phyloP scores from a whole-genome alignment of 2,888 invertebrate genomes.

The Crepidodera aurea region DNA sequence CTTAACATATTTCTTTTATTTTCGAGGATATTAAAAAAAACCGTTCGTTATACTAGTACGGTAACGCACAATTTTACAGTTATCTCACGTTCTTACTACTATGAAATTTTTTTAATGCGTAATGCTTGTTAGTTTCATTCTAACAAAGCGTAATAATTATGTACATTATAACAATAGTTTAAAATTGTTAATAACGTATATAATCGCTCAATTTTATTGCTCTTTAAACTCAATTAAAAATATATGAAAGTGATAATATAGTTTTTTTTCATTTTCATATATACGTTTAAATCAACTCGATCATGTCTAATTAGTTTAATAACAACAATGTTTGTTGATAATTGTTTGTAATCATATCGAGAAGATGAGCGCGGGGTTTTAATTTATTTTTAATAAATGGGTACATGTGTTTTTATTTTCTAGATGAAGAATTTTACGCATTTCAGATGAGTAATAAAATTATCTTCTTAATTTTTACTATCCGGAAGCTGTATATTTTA shows the following conservation, averaged over 20 bases:
- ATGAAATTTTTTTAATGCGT: conserved; percentile 3
- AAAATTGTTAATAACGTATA: conserved; percentile 13
- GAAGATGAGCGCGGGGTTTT: not conserved
- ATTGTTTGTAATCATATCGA: conserved; percentile 2
- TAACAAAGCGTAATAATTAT: conserved; percentile 21
- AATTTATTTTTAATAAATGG: conserved; percentile 1
- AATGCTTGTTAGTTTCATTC: conserved; percentile 16
- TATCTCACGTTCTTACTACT: conserved; percentile 1
- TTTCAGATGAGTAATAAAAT: conserved; percentile 4
- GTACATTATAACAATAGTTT: conserved; percentile 14
- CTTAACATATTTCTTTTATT: no score
- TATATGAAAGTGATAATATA: conserved; percentile 3
- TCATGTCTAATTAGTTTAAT: conserved; percentile 12
- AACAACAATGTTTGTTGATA: conserved; percentile 1
- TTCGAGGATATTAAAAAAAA: not conserved
- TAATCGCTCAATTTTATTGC: conserved; percentile 20
- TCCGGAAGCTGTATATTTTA: not conserved
- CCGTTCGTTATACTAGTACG: not conserved
- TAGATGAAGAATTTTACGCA: conserved; percentile 8
- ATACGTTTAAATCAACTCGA: not conserved
- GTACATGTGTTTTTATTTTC: conserved; percentile 13
- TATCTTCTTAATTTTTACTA: not conserved
- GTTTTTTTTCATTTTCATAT: conserved; percentile 1
- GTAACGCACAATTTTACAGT: conserved; percentile 15
- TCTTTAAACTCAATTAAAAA: conserved; percentile 18